phyloP scores from a whole-genome alignment of 2,113 vertebrate genomes.

The Cygnus buccinator region DNA sequence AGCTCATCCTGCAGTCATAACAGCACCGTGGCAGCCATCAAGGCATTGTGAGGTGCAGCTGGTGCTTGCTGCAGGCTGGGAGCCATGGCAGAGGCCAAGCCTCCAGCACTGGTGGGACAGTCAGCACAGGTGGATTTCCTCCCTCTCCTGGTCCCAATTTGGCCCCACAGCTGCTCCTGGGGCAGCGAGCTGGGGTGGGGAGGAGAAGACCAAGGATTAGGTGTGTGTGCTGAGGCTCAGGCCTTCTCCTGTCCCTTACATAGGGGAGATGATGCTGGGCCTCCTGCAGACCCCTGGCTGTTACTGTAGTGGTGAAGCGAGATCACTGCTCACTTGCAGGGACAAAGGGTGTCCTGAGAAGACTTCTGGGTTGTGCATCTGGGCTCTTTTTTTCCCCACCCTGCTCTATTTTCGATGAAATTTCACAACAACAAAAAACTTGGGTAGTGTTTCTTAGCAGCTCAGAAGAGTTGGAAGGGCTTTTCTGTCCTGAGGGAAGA shows the following conservation, averaged over 20 bases:
- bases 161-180: not conserved
- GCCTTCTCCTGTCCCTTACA: not conserved
- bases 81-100: no score
- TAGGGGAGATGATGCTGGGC: not conserved
- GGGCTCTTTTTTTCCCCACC: not conserved
- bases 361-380: not conserved
- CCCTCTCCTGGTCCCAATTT: not conserved
- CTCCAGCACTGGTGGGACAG: not conserved
- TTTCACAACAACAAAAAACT: not conserved
- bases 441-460: not conserved
- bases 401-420: not conserved
- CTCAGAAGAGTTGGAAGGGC: not conserved
- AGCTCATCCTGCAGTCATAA: not conserved
- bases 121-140: not conserved
- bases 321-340: not conserved
- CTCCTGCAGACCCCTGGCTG: not conserved
- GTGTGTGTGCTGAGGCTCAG: not conserved
- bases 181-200: not conserved
- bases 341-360: not conserved
- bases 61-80: not conserved
- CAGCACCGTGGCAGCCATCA: no score
- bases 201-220: not conserved
- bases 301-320: accelerated
- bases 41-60: accelerated
- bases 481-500: conserved; percentile 33